Base-by-base conservation (phyloP, 2,888 invertebrate genomes). In the Ellobium chinense region DNA sequence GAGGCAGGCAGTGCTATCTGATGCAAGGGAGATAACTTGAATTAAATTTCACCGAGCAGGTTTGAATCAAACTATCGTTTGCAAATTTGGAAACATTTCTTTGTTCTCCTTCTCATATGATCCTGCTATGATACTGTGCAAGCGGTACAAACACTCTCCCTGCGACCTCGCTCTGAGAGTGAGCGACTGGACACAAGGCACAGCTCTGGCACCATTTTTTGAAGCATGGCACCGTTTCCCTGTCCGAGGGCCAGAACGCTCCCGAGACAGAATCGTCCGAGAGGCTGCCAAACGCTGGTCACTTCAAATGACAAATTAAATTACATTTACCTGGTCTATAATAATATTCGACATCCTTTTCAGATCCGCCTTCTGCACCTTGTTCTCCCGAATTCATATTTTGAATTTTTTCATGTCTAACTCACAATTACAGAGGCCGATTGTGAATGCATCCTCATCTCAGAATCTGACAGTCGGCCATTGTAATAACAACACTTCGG, bases 271-370 rank as follows among this genome's bases (percentile, higher is more conserved):
- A 63, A 37, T 31, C 63, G 63, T 37, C 39, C 63, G 46, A 24
- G 68, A 68, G n/a, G 14, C 65, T 39, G 39, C 18, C 56, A 31
- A 66, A 18, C 12, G 27, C 12, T 74, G 62, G 46, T 14, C 27
- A 12, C 56, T 58, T 54, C 34, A 7, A 39, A n/a, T n/a, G n/a
- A 21, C 56, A 54, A 29, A 29, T 72, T 34, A n/a, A 54, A 65
- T n/a, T n/a, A 46, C 4, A 60, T 70, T 82, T 86, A 89, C 89
- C 90, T 88, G 90, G 89, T 63, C 89, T 85, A 80, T 87, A 89
- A 81, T 87, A 90, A 82, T 87, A 88, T 76, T 89, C 90, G 86
- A 89, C 89, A 85, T 90, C 90, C 83, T 88, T 87, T 80, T 90
- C 90, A 82, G 86, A 87, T 77, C 88, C 87, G 78, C 87, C 86